phyloP scores from a whole-genome alignment of 1,140 invertebrate species.

The Drosophila parabipectinata region DNA sequence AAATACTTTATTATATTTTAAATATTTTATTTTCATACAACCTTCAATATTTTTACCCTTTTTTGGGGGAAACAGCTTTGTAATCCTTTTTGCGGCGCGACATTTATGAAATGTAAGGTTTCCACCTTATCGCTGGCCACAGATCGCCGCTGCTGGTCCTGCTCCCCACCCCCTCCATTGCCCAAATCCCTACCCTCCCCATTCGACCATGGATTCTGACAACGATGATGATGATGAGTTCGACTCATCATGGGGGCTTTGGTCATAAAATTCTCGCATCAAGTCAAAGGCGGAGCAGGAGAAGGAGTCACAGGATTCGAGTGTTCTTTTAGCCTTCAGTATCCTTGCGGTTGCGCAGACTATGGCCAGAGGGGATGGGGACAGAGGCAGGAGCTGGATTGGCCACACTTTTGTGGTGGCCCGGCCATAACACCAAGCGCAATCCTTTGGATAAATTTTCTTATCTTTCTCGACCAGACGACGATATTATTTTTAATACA shows the following conservation, averaged over 20 bases:
- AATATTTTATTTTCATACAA: not conserved
- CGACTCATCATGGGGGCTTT: conserved; percentile 70
- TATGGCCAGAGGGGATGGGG: not conserved
- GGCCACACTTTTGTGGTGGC: conserved; percentile 56
- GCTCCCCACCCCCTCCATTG: conserved; percentile 12
- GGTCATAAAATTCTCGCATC: conserved; percentile 64
- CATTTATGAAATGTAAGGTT: conserved; percentile 75
- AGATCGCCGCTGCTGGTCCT: conserved; percentile 60
- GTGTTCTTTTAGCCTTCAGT: conserved; percentile 26
- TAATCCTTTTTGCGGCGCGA: conserved; percentile 70
- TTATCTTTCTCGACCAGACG: conserved; percentile 83
- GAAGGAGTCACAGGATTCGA: conserved; percentile 1
- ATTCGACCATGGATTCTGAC: conserved; percentile 28
- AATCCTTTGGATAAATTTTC: conserved; percentile 84
- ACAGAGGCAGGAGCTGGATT: not conserved
- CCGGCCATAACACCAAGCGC: conserved; percentile 76
- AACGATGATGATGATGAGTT: conserved; percentile 64
- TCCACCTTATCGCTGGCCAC: conserved; percentile 63
- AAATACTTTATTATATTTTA: not conserved
- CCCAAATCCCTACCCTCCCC: conserved; percentile 36
- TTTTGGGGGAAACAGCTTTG: conserved; percentile 20
- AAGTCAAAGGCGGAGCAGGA: conserved; percentile 19
- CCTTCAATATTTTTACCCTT: not conserved
- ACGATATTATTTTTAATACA: conserved; percentile 84
- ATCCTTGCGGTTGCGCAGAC: conserved; percentile 74